Conservation (phyloP, 2,888 invertebrate genomes). For the Xanthia icteritia region DNA sequence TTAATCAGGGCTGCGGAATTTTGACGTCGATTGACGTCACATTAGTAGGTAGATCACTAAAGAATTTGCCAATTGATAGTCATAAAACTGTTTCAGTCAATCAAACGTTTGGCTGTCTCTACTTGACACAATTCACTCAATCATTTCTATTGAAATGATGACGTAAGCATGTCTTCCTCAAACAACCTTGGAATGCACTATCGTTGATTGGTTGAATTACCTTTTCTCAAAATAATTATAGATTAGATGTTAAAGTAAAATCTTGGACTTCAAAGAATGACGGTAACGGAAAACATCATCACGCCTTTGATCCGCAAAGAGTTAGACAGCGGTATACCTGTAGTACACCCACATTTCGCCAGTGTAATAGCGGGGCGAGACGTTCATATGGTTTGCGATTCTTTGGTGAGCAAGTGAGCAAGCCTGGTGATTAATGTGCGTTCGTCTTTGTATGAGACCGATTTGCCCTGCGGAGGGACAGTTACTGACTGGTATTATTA, state of each 20-base stretch:
- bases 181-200: conserved; percentile 20
- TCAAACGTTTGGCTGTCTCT: conserved; percentile 22
- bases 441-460: background rate
- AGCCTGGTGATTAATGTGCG: too few species aligned
- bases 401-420: too few species aligned
- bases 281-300: background rate
- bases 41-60: background rate
- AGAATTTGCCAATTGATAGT: conserved; percentile 43
- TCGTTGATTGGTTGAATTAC: background rate
- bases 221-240: background rate
- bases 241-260: background rate
- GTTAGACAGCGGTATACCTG: too few species aligned
- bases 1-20: background rate
- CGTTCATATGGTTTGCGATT: too few species aligned
- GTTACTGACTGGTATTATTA: background rate
- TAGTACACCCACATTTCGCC: background rate
- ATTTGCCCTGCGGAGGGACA: too few species aligned
- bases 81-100: conserved; percentile 20
- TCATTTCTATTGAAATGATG: conserved; percentile 46
- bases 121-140: conserved; percentile 55
- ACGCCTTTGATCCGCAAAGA: background rate
- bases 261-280: background rate
- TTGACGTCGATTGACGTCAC: background rate
- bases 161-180: conserved; percentile 35
- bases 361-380: too few species aligned